These are phyloP conservation scores for Sarotherodon lohbergeri DNA, from an alignment of 2,113 vertebrate species.

Conservation along the genomic window DNA sequence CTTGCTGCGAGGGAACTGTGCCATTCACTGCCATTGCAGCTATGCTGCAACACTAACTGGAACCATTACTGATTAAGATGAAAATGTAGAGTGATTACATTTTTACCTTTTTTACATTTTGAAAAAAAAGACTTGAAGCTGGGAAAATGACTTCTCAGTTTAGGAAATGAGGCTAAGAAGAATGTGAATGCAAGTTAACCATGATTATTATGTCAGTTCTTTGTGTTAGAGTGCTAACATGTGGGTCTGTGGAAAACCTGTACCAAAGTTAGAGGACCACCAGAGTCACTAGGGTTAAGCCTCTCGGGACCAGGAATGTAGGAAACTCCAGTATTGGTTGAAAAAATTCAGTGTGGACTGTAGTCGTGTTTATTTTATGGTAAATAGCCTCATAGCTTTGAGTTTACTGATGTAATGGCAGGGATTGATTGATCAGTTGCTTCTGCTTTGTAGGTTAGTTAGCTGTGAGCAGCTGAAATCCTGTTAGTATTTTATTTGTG, in stretches of 20 bases:
- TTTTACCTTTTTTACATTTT: background rate
- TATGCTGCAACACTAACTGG: background rate
- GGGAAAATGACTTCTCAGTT: background rate
- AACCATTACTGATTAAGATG: background rate
- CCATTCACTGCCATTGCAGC: background rate
- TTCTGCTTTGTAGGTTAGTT: background rate
- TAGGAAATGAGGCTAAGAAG: background rate
- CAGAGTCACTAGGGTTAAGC: background rate
- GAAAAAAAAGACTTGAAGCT: background rate
- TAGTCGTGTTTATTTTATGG: too few species aligned
- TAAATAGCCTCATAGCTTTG: too few species aligned
- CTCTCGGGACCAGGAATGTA: background rate
- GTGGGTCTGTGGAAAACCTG: background rate
- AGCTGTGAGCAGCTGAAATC: background rate
- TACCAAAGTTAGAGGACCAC: background rate
- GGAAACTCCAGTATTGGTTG: too few species aligned
- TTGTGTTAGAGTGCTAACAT: background rate
- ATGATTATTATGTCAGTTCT: background rate
- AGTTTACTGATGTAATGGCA: background rate
- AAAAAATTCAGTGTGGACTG: too few species aligned
- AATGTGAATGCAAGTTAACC: background rate
- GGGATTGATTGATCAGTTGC: too few species aligned
- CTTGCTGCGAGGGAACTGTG: background rate
- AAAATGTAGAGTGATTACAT: background rate
- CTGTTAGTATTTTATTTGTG: background rate